Percentiles rank a stretch among this genome's conserved stretches.
Conservation (phyloP, 2,113 vertebrate species). For the Epinephelus fuscoguttatus region DNA sequence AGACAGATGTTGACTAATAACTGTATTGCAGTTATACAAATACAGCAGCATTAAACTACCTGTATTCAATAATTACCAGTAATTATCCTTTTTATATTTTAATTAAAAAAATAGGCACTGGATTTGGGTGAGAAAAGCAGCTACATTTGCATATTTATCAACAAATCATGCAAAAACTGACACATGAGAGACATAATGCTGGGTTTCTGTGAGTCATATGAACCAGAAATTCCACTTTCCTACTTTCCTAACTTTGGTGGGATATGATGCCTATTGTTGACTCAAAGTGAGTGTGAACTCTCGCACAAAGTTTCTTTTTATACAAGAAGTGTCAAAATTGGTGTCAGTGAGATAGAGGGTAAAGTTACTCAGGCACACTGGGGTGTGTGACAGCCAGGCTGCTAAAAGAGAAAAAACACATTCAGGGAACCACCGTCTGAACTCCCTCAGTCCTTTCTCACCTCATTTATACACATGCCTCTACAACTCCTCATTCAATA, state of each 20-base stretch:
- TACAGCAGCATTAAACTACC: neutral
- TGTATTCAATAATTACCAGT: neutral
- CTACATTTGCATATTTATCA: neutral
- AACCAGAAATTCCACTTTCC: neutral
- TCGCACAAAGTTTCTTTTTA: conserved; percentile 33
- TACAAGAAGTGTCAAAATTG: conserved; percentile 17
- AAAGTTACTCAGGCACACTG: conserved; percentile 1
- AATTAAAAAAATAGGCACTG: neutral
- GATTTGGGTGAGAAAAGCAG: conserved; percentile 1
- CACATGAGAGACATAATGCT: neutral
- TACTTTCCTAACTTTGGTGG: conserved; percentile 20
- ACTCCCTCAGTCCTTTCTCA: neutral
- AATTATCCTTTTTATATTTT: neutral
- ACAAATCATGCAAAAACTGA: neutral
- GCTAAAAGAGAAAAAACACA: neutral
- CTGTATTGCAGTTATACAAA: neutral
- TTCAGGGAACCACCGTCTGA: conserved; percentile 15
- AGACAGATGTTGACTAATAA: conserved; percentile 4
- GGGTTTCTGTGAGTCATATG: neutral
- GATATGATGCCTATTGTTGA: conserved; percentile 12
- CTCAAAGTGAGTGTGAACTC: conserved; percentile 44
- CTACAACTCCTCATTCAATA: neutral
- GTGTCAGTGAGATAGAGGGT: conserved; percentile 22
- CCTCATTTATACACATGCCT: neutral
- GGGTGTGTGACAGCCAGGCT: conserved; percentile 4